Evolutionary conservation across 1,140 invertebrate species (phyloP).

Genomic region (Telenomus remus): DNA sequence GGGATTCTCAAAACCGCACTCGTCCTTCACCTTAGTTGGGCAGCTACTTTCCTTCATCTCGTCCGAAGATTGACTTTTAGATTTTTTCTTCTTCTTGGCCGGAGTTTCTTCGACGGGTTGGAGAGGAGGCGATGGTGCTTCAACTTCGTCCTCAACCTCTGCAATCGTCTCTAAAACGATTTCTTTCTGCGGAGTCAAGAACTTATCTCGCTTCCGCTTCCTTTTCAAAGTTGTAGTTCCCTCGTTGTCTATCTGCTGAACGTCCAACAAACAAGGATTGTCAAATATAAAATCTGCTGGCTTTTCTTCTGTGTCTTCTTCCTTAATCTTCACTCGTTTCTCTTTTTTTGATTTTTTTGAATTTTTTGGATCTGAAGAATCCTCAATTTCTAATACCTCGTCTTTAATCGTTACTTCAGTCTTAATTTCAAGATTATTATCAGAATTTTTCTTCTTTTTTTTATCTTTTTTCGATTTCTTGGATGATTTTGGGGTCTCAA

Average conservation of each 20-base stretch:
- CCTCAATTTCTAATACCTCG: too few species aligned
- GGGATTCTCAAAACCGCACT: neutral
- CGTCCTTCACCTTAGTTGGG: too few species aligned
- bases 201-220: constrained; percentile 1
- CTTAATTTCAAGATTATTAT: neutral
- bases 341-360: too few species aligned
- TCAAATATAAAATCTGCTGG: constrained; percentile 38
- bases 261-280: constrained; percentile 48
- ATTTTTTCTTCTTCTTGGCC: neutral
- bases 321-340: too few species aligned
- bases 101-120: neutral
- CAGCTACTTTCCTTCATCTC: too few species aligned
- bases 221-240: neutral
- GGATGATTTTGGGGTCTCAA: neutral
- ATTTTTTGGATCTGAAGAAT: too few species aligned
- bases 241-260: constrained; percentile 26
- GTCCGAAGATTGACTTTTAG: neutral
- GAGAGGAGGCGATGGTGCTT: too few species aligned
- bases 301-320: neutral
- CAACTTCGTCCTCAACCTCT: too few species aligned
- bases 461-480: constrained; percentile 13
- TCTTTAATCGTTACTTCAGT: neutral
- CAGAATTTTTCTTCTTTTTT: constrained; percentile 7
- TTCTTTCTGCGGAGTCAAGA: neutral
- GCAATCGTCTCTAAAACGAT: too few species aligned